Conservation (phyloP, 1,140 invertebrate species). For the Meloidogyne exigua region DNA sequence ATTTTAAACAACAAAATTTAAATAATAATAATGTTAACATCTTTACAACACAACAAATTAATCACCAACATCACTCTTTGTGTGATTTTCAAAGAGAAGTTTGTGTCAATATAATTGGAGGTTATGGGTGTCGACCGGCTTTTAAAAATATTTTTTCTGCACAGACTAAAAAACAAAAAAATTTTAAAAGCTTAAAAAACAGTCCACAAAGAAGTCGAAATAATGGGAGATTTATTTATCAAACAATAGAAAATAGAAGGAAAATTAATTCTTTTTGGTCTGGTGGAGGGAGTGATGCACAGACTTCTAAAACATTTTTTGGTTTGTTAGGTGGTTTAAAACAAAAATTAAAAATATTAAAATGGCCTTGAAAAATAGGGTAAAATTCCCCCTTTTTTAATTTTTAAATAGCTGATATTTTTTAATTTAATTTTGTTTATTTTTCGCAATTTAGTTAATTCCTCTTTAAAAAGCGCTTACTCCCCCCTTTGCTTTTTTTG, state of each 20-base stretch:
- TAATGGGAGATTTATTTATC: neutral
- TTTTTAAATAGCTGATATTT: too few species aligned
- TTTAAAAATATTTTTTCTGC: neutral
- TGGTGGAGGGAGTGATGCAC: neutral
- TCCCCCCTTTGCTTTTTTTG: too few species aligned
- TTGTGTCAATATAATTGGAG: slow-evolving; percentile 14
- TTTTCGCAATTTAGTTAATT: too few species aligned
- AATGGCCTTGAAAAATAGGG: too few species aligned
- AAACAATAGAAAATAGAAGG: neutral
- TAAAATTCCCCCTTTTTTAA: too few species aligned
- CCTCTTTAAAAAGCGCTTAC: too few species aligned
- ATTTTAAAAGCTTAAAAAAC: neutral
- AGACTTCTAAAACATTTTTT: neutral
- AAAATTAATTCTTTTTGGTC: neutral
- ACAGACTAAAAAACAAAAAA: neutral
- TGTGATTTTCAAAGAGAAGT: slow-evolving; percentile 12
- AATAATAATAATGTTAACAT: slow-evolving; percentile 6
- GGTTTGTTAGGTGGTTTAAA: slow-evolving; percentile 13
- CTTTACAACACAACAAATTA: neutral
- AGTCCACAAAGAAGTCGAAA: neutral
- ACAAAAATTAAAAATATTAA: too few species aligned
- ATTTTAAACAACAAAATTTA: neutral
- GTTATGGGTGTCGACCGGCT: slow-evolving; percentile 18
- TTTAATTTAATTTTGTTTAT: too few species aligned
- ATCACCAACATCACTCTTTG: neutral